Evolutionary conservation across 2,888 invertebrate genomes (phyloP), one percentile per base, ranked within the genome.

Genomic region (Lepidocyrtinus sp.): DNA sequence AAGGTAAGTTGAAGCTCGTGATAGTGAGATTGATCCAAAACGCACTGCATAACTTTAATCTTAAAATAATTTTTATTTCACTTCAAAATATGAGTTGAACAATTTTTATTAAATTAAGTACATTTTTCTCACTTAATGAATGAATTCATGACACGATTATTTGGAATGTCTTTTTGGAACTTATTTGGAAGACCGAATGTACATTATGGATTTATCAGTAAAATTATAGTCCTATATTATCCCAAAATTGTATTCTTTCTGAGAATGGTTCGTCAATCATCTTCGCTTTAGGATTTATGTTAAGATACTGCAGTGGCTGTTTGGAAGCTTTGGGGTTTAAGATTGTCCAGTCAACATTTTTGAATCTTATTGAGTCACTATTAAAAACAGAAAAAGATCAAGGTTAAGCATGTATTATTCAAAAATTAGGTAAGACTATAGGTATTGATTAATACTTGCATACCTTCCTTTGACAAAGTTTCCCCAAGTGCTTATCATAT

Each of bases 181-280:
- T n/a, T n/a, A n/a, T n/a, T n/a, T n/a, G n/a, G n/a, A n/a, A n/a
- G n/a, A n/a, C n/a, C n/a, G n/a, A n/a, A n/a, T n/a, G n/a, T n/a
- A n/a, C n/a, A n/a, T n/a, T n/a, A n/a, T n/a, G n/a, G n/a, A n/a
- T n/a, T n/a, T n/a, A n/a, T n/a, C n/a, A n/a, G n/a, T n/a, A n/a
- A 9, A 19, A 27, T 73, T 27, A 78, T 7, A 78, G 27, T 26
- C 70, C 74, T 27, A 82, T 24, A n/a, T 21, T 50, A 7, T 79
- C 46, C 83, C 82, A 83, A 50, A 84, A 84, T 7, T 75, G 19
- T 17, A 84, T 74, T 59, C 83, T 74, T 17, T 77, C 64, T 17
- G 67, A 26, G 73, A 83, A 84, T 0, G 84, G 84, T 62, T 84
- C 84, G 59, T 72, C 55, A 15, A 76, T 68, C 64, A 84, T 68